Evolutionary conservation across 2,888 invertebrate genomes (phyloP).

Genomic region (Ditylenchus weischeri): DNA sequence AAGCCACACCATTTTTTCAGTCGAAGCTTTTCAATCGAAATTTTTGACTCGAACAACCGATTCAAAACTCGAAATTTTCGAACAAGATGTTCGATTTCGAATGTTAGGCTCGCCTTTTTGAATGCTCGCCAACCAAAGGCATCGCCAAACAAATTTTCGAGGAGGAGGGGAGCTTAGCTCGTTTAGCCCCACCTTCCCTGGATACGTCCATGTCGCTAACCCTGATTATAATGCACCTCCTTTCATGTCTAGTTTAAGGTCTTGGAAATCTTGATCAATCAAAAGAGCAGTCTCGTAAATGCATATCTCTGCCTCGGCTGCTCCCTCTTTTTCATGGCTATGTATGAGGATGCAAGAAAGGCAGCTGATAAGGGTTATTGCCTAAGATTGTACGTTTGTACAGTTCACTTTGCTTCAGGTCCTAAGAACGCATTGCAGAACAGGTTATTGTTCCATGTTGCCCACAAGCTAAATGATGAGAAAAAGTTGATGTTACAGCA

Average conservation of each 20-base stretch:
- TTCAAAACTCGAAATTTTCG: background rate
- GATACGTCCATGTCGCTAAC: no score
- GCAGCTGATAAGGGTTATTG: slow-evolving; percentile 58
- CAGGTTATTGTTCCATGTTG: slow-evolving; percentile 82
- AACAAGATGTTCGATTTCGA: no score
- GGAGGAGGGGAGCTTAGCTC: no score
- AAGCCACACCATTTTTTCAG: no score
- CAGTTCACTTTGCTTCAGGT: slow-evolving; percentile 60
- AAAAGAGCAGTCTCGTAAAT: slow-evolving; percentile 64
- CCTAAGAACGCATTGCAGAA: slow-evolving; percentile 70
- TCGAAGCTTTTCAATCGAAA: no score
- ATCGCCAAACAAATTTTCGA: no score
- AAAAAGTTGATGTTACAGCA: slow-evolving; percentile 78
- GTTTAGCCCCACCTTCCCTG: no score
- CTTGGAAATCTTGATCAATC: slow-evolving; percentile 63
- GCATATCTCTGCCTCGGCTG: slow-evolving; percentile 80
- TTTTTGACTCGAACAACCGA: no score
- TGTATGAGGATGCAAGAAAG: slow-evolving; percentile 72
- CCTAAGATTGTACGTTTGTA: background rate
- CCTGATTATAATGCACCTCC: background rate
- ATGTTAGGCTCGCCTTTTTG: no score
- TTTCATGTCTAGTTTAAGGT: slow-evolving; percentile 56
- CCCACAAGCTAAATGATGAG: slow-evolving; percentile 87
- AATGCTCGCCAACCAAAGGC: no score
- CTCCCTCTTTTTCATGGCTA: slow-evolving; percentile 88